Evolutionary conservation across 2,113 vertebrate genomes (phyloP).

Genomic region (Cyphomyrus discorhynchus): DNA sequence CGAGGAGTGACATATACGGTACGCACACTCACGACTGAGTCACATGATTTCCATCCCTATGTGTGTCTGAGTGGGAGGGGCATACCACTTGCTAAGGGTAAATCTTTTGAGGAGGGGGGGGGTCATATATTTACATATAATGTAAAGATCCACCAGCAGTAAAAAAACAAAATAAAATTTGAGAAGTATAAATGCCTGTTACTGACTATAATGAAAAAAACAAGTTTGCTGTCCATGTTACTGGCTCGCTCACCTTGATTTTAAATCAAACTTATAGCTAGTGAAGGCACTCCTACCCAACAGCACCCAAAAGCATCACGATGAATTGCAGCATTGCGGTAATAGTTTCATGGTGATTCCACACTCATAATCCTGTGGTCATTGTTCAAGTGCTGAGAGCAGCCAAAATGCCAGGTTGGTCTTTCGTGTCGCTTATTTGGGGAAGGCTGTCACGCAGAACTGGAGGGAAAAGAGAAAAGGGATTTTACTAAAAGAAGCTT

Average conservation of each 20-base stretch:
- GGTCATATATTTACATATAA: neutral
- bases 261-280: neutral
- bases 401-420: neutral
- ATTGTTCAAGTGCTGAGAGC: neutral
- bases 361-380: neutral
- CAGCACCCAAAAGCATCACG: neutral
- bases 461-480: neutral
- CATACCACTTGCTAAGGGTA: neutral
- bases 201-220: neutral
- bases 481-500: conserved; percentile 2
- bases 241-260: neutral
- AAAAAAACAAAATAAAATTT: neutral
- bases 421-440: neutral
- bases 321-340: neutral
- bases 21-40: neutral
- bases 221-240: neutral
- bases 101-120: neutral
- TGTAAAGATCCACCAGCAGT: neutral
- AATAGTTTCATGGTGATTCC: neutral
- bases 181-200: neutral
- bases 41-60: neutral
- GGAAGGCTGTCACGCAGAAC: neutral
- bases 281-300: neutral
- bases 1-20: neutral
- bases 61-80: neutral